Base-by-base conservation (phyloP, 2,888 invertebrate species). In the Netelia virgata region DNA sequence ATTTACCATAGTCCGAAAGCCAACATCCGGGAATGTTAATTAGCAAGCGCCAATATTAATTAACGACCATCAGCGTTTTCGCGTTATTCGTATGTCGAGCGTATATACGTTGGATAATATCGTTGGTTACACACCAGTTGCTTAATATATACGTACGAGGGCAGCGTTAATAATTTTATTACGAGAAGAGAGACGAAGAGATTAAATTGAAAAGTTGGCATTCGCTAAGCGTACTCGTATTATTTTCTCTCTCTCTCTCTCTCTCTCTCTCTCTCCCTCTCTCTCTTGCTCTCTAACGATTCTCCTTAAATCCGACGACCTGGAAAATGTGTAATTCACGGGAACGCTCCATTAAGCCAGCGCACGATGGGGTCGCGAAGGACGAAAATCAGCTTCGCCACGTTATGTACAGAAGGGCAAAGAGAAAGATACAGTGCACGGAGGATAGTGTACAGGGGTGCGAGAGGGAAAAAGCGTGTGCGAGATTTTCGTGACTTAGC, bases 171-270 rank as follows among this genome's bases (percentile, higher is more conserved):
- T 73, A 73, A 80, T 80, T 80, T 80, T 80, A 80, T 80, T 66
- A 80, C 73, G 78, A 16, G 14, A 53, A 9, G 14, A 11, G 78
- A 16, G 14, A 53, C 53, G 14, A 5, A 50, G 59, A 41, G 43
- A 68, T 64, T 82, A 73, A 82, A 82, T 82, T 82, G 77, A 77
- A 77, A 82, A 82, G 70, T 82, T 82, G 76, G 73, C 64, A 77
- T 55, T 55, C 53, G 16, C 53, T n/a, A 28, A 18, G 20, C 53
- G 11, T 9, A 53, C 23, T 41, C 16, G 10, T 47, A 47, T 55
- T 6, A 14, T 18, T 16, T 20, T 20, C 20, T 14, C 14, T 28
- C 11, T 23, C 10, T 11, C 53, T 53, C 69, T n/a, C 53, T 53
- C 28, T 9, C 68, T 10, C 16, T 69, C 53, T 53, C 28, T 47